Conservation (phyloP, 2,113 vertebrate species). For the Phalacrocorax carbo region DNA sequence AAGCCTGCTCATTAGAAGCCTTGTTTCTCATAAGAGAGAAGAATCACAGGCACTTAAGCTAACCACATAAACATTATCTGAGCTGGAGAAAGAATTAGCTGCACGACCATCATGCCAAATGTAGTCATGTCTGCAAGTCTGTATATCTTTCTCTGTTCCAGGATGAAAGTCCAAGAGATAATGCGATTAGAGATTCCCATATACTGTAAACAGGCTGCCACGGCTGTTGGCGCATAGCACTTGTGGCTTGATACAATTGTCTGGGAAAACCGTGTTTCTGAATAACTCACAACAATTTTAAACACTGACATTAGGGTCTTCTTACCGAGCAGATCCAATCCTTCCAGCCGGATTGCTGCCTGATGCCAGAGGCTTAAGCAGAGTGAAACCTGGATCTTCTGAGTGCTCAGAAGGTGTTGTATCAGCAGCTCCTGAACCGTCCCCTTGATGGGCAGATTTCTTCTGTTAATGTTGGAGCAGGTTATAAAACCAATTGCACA, state of each 20-base stretch:
- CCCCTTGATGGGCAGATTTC: not conserved
- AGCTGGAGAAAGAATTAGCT: slow-evolving; percentile 1
- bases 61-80: slow-evolving; percentile 32
- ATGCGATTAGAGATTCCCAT: not conserved
- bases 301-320: not conserved
- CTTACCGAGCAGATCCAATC: slow-evolving; percentile 74
- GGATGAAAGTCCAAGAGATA: not conserved
- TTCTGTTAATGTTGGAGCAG: slow-evolving; percentile 38
- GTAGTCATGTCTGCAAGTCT: not conserved
- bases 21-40: not conserved
- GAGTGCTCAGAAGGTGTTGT: not conserved
- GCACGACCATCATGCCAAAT: not conserved
- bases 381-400: not conserved
- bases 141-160: not conserved
- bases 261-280: not conserved
- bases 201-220: not conserved
- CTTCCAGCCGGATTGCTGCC: slow-evolving; percentile 56
- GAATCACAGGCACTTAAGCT: slow-evolving; percentile 33
- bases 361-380: slow-evolving; percentile 23
- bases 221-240: not conserved
- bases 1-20: not conserved
- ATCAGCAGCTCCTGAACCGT: not conserved
- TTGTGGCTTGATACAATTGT: not conserved
- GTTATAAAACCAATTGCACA: not conserved
- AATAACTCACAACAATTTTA: not conserved